Evolutionary conservation across 2,113 vertebrate species (phyloP).

Genomic region (Salvelinus alpinus): DNA sequence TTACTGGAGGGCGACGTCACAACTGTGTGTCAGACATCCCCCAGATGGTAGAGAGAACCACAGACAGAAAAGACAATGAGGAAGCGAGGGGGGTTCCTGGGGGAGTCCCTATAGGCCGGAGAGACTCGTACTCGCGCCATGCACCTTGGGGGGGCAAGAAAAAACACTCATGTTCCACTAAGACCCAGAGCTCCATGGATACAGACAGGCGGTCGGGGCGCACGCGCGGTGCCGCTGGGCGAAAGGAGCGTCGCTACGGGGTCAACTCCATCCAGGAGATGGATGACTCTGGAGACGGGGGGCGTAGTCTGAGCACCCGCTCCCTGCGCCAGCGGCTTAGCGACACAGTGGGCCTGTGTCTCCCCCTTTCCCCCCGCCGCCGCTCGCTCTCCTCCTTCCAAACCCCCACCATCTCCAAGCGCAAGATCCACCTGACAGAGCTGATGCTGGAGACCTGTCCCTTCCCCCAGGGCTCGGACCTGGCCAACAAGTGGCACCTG

Average conservation of each 20-base stretch:
- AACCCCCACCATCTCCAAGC: slow-evolving; percentile 85
- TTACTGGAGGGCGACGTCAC: slow-evolving; percentile 79
- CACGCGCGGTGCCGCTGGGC: slow-evolving; percentile 78
- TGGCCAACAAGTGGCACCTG: slow-evolving; percentile 97
- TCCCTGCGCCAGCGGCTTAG: slow-evolving; percentile 89
- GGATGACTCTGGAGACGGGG: slow-evolving; percentile 74
- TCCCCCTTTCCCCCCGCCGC: slow-evolving; percentile 82
- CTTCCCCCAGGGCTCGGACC: slow-evolving; percentile 93
- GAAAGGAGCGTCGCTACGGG: slow-evolving; percentile 85
- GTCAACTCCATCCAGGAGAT: slow-evolving; percentile 88
- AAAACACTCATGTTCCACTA: slow-evolving; percentile 96
- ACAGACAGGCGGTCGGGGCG: slow-evolving; percentile 82
- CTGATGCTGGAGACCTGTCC: slow-evolving; percentile 98
- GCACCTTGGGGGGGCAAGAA: slow-evolving; percentile 98
- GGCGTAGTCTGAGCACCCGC: slow-evolving; percentile 78
- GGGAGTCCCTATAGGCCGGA: slow-evolving; percentile 77
- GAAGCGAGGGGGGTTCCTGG: slow-evolving; percentile 74
- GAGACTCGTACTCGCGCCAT: slow-evolving; percentile 95
- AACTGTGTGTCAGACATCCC: slow-evolving; percentile 94
- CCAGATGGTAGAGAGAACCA: slow-evolving; percentile 92
- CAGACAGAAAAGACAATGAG: slow-evolving; percentile 84
- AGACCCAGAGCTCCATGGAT: slow-evolving; percentile 94
- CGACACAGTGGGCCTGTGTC: slow-evolving; percentile 92
- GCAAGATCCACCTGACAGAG: slow-evolving; percentile 98
- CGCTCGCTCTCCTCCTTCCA: slow-evolving; percentile 82